A percentile compares a stretch with the other conserved stretches of the same genome.
phyloP scores from a whole-genome alignment of 2,797 vertebrate genomes.

The Enteromius argenteus region DNA sequence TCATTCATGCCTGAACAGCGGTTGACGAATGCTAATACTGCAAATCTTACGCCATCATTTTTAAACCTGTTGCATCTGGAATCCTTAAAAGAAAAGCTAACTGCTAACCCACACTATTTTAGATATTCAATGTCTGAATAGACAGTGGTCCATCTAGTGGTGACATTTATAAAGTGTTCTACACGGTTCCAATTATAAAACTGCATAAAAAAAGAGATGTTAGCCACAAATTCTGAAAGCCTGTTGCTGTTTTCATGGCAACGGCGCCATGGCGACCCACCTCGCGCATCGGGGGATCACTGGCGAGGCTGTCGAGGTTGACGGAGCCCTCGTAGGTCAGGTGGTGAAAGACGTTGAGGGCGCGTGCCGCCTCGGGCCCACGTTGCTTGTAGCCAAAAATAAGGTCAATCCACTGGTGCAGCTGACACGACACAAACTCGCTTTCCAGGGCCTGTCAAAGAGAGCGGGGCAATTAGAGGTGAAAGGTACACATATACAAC shows the following conservation, averaged over 20 bases:
- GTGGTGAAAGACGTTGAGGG: slow-evolving; percentile 97
- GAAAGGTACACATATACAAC: slow-evolving; percentile 57
- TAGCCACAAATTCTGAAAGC: background rate
- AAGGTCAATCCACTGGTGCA: slow-evolving; percentile 99
- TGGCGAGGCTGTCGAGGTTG: slow-evolving; percentile 91
- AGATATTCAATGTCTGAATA: background rate
- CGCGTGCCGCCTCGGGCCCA: slow-evolving; percentile 94
- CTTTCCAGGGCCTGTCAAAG: slow-evolving; percentile 94
- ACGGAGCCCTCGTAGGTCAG: slow-evolving; percentile 95
- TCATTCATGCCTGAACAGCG: slow-evolving; percentile 3
- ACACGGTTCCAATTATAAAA: background rate
- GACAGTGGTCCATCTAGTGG: background rate
- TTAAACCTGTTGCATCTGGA: background rate
- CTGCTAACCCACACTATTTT: background rate
- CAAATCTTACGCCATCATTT: background rate
- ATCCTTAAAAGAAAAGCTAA: background rate
- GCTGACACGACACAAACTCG: slow-evolving; percentile 98
- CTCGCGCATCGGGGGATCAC: slow-evolving; percentile 90
- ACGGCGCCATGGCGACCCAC: slow-evolving; percentile 74
- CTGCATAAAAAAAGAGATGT: background rate
- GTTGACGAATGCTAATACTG: background rate
- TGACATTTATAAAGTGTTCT: slow-evolving; percentile 10
- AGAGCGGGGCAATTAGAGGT: slow-evolving; percentile 76
- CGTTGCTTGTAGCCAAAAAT: slow-evolving; percentile 99
- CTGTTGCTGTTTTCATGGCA: slow-evolving; percentile 59